phyloP scores from a whole-genome alignment of 23 tunicate species.

The Halocynthia roretzi region DNA sequence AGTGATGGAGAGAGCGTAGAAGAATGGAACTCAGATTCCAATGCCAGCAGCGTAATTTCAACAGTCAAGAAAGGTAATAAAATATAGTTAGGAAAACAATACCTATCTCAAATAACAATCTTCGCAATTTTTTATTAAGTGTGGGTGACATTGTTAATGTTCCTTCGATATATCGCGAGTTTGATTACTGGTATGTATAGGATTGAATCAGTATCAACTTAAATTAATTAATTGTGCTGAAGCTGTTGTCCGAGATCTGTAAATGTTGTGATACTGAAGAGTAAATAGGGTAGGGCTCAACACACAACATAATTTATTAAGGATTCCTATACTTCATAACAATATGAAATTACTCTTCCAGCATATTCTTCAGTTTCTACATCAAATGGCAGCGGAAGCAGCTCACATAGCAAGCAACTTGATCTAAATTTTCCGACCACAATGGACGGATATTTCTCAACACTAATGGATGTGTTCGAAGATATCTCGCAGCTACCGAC shows the following conservation, averaged over 20 bases:
- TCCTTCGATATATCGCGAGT: no score
- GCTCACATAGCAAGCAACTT: background rate
- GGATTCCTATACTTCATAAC: no score
- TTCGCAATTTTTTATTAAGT: background rate
- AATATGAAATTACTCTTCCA: background rate
- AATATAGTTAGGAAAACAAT: background rate
- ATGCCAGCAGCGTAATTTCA: background rate
- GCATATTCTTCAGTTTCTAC: background rate
- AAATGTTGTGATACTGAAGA: no score
- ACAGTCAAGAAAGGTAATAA: conserved; percentile 2
- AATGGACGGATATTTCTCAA: conserved; percentile 6
- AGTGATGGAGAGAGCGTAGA: conserved; percentile 1
- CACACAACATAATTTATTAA: no score
- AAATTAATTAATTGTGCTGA: no score
- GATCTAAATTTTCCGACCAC: conserved; percentile 28
- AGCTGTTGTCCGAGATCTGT: no score
- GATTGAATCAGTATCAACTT: no score
- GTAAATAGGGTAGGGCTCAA: no score
- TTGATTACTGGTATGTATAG: no score
- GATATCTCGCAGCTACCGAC: background rate
- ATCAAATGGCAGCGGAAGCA: background rate
- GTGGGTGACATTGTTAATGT: no score
- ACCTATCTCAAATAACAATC: background rate
- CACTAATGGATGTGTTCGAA: conserved; percentile 12
- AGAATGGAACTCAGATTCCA: background rate